Evolutionary conservation across 2,888 invertebrate genomes (phyloP).

Genomic region (Tipula helvola): DNA sequence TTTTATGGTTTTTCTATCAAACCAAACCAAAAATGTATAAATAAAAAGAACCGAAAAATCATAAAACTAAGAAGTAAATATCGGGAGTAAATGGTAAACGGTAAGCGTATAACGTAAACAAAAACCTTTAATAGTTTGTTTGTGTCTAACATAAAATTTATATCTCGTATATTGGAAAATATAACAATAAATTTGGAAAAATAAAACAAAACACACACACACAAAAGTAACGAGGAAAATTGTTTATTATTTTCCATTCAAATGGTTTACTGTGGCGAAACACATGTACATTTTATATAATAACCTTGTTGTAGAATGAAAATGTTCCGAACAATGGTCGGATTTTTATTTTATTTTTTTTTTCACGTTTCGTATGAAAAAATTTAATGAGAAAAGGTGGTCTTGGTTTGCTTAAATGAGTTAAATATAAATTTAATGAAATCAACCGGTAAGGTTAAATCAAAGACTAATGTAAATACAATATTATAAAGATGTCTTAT

Average conservation of each 20-base stretch:
- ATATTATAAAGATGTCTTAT: no score
- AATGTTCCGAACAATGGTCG: not conserved
- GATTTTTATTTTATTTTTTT: not conserved
- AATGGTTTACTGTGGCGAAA: not conserved
- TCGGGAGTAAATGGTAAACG: not conserved
- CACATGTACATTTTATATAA: not conserved
- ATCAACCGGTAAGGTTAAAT: not conserved
- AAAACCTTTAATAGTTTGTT: not conserved
- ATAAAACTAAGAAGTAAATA: not conserved
- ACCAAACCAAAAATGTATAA: not conserved
- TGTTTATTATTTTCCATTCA: not conserved
- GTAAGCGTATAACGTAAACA: not conserved
- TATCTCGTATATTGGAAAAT: not conserved
- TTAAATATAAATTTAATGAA: not conserved
- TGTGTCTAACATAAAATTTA: not conserved
- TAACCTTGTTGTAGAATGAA: not conserved
- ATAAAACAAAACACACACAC: not conserved
- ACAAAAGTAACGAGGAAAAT: not conserved
- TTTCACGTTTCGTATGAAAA: not conserved
- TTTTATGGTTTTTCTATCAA: conserved; percentile 4
- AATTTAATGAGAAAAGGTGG: not conserved
- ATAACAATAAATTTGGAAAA: not conserved
- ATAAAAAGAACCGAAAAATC: not conserved
- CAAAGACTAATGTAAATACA: no score
- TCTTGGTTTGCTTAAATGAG: not conserved